phyloP scores from a whole-genome alignment of 1,140 invertebrate species.

The Tetranychus urticae region DNA sequence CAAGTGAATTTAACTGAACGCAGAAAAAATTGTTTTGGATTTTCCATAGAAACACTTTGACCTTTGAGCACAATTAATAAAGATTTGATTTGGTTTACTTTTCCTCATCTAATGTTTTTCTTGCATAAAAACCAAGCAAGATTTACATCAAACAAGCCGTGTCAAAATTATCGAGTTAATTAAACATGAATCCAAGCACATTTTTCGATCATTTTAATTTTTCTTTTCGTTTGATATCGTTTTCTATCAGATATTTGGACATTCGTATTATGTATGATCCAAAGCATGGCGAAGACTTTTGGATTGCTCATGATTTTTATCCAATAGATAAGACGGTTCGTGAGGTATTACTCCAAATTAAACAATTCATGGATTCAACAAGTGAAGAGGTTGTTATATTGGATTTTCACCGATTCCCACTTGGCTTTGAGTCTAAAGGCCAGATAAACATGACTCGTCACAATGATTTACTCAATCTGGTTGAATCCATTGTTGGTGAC shows the following conservation, averaged over 20 bases:
- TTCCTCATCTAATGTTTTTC: no score
- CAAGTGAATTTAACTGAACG: no score
- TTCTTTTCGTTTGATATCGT: no score
- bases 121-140: no score
- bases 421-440: conserved; percentile 14
- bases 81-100: no score
- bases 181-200: no score
- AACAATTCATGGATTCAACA: conserved; percentile 14
- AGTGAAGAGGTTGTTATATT: conserved; percentile 19
- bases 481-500: conserved; percentile 26
- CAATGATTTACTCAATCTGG: conserved; percentile 22
- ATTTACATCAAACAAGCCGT: no score
- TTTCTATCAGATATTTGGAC: conserved; percentile 15
- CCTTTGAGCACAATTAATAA: no score
- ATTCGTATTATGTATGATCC: conserved; percentile 16
- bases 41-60: no score
- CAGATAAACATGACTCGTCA: conserved; percentile 17
- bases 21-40: no score
- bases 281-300: conserved; percentile 12
- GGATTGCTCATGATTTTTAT: conserved; percentile 18
- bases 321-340: conserved; percentile 14
- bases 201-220: no score
- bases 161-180: no score
- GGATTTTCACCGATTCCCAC: conserved; percentile 19
- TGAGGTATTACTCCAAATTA: conserved; percentile 15